Evolutionary conservation across 2,888 invertebrate genomes (phyloP).

Genomic region (Endotricha flammealis): DNA sequence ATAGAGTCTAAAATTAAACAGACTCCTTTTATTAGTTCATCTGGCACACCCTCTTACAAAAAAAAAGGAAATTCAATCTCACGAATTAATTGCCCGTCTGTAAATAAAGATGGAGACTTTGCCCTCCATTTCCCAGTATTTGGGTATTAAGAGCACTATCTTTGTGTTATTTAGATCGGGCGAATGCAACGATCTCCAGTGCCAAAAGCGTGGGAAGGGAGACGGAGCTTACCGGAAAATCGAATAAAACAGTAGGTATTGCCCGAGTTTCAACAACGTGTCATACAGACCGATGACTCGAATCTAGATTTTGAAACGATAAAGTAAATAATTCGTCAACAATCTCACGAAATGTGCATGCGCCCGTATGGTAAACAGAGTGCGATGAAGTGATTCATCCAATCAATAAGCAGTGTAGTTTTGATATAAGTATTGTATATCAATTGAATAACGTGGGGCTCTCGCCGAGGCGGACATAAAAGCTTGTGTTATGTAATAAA

Average conservation of each 20-base stretch:
- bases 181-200: conserved; percentile 61
- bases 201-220: conserved; percentile 68
- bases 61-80: conserved; percentile 1
- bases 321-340: not conserved
- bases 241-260: conserved; percentile 26
- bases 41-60: too few species aligned
- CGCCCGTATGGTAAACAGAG: conserved; percentile 28
- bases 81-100: conserved; percentile 8
- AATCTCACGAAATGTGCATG: conserved; percentile 1
- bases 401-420: conserved; percentile 25
- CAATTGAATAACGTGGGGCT: conserved; percentile 32
- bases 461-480: conserved; percentile 26
- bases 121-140: conserved; percentile 54
- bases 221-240: conserved; percentile 38
- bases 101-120: conserved; percentile 27
- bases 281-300: conserved; percentile 17
- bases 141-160: conserved; percentile 63
- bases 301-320: not conserved
- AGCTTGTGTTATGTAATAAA: conserved; percentile 50
- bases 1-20: too few species aligned
- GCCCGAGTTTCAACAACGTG: conserved; percentile 13
- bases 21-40: too few species aligned
- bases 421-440: conserved; percentile 28
- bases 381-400: conserved; percentile 27
- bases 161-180: conserved; percentile 65